Evolutionary conservation across 1,140 invertebrate genomes (phyloP).

Genomic region (Hyposmocoma kahamanoa): DNA sequence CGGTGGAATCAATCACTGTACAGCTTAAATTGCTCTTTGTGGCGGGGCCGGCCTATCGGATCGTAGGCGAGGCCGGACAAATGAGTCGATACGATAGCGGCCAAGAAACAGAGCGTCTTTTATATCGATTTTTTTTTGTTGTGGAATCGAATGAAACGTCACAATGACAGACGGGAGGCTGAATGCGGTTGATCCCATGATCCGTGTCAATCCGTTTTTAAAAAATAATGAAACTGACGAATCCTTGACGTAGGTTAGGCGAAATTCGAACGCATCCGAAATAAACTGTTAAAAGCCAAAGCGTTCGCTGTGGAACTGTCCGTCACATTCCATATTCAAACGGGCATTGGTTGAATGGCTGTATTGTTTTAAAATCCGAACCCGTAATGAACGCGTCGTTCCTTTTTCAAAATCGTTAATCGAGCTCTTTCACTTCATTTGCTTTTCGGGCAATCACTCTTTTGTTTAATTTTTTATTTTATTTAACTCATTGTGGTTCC

Average conservation of each 20-base stretch:
- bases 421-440: conserved; percentile 62
- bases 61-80: conserved; percentile 27
- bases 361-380: conserved; percentile 64
- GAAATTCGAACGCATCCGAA: conserved; percentile 23
- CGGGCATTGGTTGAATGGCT: conserved; percentile 43
- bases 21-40: conserved; percentile 53
- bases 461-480: conserved; percentile 33
- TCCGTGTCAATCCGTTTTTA: conserved; percentile 28
- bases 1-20: conserved; percentile 66
- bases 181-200: conserved; percentile 8
- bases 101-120: conserved; percentile 19
- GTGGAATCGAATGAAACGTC: conserved; percentile 12
- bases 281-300: conserved; percentile 42
- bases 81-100: conserved; percentile 23
- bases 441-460: conserved; percentile 29
- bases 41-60: conserved; percentile 26
- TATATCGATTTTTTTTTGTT: conserved; percentile 21
- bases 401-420: conserved; percentile 56
- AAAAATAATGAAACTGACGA: conserved; percentile 27
- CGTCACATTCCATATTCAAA: conserved; percentile 59
- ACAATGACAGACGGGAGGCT: conserved; percentile 23
- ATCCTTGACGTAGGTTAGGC: conserved; percentile 29
- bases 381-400: conserved; percentile 49
- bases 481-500: conserved; percentile 12
- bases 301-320: conserved; percentile 44